Evolutionary conservation across 2,888 invertebrate species (phyloP).

Genomic region (Nymphalis polychloros): DNA sequence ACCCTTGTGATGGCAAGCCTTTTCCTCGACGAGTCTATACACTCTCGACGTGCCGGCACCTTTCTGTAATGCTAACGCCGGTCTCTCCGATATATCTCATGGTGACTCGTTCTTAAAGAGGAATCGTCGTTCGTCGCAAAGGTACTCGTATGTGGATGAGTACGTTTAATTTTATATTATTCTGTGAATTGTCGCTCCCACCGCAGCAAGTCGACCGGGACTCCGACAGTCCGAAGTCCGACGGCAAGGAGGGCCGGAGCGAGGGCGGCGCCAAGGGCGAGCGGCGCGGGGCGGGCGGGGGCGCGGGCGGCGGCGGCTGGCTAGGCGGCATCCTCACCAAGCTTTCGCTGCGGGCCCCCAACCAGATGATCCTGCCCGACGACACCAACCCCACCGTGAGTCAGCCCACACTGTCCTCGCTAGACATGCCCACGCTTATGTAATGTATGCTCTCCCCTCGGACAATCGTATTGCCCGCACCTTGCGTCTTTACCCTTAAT

Average conservation of each 20-base stretch:
- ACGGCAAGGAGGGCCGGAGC: constrained; percentile 39
- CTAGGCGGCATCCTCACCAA: constrained; percentile 94
- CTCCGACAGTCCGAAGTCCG: constrained; percentile 79
- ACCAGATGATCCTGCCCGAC: constrained; percentile 97
- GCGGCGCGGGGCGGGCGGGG: constrained; percentile 57
- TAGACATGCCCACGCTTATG: constrained; percentile 56
- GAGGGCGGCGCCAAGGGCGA: constrained; percentile 36
- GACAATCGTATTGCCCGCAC: neutral
- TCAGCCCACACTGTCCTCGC: constrained; percentile 41
- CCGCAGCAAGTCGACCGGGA: constrained; percentile 81
- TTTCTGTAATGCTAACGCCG: too few relatives aligned
- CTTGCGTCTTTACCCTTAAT: neutral
- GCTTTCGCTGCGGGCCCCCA: constrained; percentile 90
- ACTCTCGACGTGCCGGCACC: too few relatives aligned
- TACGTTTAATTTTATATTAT: neutral
- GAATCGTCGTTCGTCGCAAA: neutral
- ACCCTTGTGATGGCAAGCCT: too few relatives aligned
- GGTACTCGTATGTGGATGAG: too few relatives aligned
- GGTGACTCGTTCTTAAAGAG: too few relatives aligned
- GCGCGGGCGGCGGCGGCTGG: constrained; percentile 84
- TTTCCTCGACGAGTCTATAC: too few relatives aligned
- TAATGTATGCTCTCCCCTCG: constrained; percentile 19
- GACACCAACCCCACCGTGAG: constrained; percentile 95
- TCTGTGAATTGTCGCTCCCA: neutral
- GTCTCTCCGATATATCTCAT: too few relatives aligned